Conservation (phyloP, 2,797 vertebrate species). For the Spheniscus humboldti region DNA sequence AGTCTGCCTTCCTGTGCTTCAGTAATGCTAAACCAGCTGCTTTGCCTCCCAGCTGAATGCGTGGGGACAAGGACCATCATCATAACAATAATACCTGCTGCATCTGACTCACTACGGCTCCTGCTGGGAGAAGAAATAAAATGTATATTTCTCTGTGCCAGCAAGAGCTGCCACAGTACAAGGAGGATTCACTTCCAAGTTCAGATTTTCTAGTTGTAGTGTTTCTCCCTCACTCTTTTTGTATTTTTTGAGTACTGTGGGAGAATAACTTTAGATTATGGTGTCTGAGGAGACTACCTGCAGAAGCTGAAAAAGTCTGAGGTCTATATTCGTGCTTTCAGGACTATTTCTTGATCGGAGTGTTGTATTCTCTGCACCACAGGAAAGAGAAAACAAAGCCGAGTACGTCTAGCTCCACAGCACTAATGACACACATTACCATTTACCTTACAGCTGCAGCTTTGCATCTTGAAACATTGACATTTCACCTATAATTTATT, state of each 20-base stretch:
- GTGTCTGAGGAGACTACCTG: not conserved
- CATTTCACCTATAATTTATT: not conserved
- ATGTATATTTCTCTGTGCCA: not conserved
- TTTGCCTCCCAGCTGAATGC: not conserved
- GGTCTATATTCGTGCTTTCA: not conserved
- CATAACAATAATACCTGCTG: not conserved
- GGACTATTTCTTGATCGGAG: not conserved
- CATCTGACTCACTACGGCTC: slow-evolving; percentile 3
- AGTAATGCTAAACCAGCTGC: not conserved
- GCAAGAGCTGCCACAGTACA: not conserved
- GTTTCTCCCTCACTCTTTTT: not conserved
- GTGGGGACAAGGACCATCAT: not conserved
- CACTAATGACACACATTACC: not conserved
- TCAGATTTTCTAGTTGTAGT: not conserved
- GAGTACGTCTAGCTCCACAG: not conserved
- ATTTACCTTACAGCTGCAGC: not conserved
- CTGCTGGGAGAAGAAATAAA: slow-evolving; percentile 14
- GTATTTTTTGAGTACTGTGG: not conserved
- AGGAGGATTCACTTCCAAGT: not conserved
- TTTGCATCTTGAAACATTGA: not conserved
- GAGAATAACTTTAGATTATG: not conserved
- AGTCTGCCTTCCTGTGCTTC: not conserved
- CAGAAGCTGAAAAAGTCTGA: not conserved
- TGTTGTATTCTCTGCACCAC: not conserved
- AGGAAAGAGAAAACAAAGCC: not conserved